Evolutionary conservation across 2,888 invertebrate genomes (phyloP).

Genomic region (Yponomeuta plumbellus): DNA sequence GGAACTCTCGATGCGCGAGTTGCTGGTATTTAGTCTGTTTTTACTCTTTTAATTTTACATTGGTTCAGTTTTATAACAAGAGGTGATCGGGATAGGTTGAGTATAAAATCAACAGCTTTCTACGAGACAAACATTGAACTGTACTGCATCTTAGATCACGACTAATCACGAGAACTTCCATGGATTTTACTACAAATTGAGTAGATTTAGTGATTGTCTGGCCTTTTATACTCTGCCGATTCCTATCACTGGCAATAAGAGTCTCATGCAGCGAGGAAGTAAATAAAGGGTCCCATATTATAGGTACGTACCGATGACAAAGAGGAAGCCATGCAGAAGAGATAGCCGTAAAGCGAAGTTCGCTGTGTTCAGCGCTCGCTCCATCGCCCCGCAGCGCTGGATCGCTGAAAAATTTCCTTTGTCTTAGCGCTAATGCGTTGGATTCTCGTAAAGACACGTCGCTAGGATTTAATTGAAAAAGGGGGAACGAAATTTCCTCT

Average conservation of each 20-base stretch:
- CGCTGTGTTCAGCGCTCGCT: constrained; percentile 34
- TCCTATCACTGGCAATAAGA: background rate
- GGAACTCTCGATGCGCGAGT: too few relatives aligned
- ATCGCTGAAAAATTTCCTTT: constrained; percentile 11
- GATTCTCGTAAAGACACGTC: background rate
- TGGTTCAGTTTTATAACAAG: too few relatives aligned
- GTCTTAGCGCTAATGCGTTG: constrained; percentile 5
- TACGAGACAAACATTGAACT: too few relatives aligned
- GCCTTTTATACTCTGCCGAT: background rate
- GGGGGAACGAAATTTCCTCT: too few relatives aligned
- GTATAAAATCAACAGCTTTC: too few relatives aligned
- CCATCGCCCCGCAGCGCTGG: constrained; percentile 8
- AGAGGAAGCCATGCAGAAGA: constrained; percentile 65
- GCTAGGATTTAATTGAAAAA: background rate
- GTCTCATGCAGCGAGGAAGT: background rate
- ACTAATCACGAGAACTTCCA: too few relatives aligned
- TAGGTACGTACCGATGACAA: constrained; percentile 55
- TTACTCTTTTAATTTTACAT: too few relatives aligned
- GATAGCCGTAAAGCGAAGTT: constrained; percentile 57
- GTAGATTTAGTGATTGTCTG: too few relatives aligned
- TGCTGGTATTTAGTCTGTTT: too few relatives aligned
- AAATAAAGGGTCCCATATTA: constrained; percentile 11
- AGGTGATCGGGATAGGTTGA: too few relatives aligned
- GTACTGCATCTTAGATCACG: too few relatives aligned
- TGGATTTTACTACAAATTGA: too few relatives aligned